Evolutionary conservation across 2,797 vertebrate species (phyloP).

Genomic region (Alectoris magna): DNA sequence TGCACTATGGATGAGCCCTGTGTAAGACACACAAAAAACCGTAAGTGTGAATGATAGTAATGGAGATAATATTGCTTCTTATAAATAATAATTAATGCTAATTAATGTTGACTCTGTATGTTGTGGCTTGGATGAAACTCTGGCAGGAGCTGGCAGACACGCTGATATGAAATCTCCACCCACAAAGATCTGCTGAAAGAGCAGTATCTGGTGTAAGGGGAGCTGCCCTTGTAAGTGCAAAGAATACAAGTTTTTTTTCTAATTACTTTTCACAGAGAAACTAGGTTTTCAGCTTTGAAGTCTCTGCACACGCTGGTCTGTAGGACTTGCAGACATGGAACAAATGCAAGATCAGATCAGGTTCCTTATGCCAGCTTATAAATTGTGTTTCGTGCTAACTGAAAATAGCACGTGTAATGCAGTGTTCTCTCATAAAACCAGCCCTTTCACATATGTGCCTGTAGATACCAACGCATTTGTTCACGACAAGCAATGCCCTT

Average conservation of each 20-base stretch:
- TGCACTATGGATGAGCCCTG: neutral
- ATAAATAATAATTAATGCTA: constrained; percentile 74
- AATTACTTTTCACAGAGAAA: neutral
- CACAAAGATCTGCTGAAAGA: constrained; percentile 67
- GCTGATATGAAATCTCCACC: constrained; percentile 60
- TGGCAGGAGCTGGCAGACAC: constrained; percentile 45
- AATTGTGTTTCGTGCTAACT: neutral
- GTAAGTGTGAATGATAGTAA: constrained; percentile 37
- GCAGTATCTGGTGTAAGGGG: constrained; percentile 49
- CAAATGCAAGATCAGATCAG: neutral
- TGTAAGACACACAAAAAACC: neutral
- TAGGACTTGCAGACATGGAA: neutral
- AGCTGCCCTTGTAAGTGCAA: constrained; percentile 28
- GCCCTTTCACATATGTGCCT: accelerated
- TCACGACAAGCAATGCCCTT: neutral
- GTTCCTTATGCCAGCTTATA: neutral
- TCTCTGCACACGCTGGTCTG: accelerated
- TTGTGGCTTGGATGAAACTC: constrained; percentile 71
- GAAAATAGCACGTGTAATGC: neutral
- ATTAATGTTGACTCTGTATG: constrained; percentile 58
- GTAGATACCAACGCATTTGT: accelerated
- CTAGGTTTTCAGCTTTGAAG: neutral
- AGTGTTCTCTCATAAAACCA: accelerated
- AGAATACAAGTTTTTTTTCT: neutral
- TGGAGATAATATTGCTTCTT: constrained; percentile 48